These are phyloP conservation scores for Hyperoplus immaculatus DNA, from an alignment of 2,797 vertebrate genomes.

Conservation along the genomic window DNA sequence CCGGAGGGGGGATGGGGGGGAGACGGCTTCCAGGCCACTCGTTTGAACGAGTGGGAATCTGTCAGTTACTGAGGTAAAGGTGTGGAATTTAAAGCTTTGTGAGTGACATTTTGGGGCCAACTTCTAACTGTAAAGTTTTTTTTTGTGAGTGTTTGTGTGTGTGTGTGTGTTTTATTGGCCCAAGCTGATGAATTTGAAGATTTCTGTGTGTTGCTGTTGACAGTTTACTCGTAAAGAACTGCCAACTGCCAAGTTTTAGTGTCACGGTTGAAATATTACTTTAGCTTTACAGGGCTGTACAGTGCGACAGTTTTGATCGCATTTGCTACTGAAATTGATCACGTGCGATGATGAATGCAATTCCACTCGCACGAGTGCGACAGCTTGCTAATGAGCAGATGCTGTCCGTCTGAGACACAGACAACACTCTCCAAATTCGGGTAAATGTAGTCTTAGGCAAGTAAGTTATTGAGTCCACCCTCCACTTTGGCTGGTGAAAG, in stretches of 20 bases:
- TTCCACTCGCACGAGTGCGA: no score
- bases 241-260: not conserved
- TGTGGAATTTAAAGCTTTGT: constrained; percentile 63
- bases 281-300: not conserved
- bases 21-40: constrained; percentile 62
- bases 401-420: no score
- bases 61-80: constrained; percentile 62
- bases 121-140: constrained; percentile 25
- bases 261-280: not conserved
- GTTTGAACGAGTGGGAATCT: constrained; percentile 54
- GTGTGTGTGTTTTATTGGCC: constrained; percentile 1
- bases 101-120: constrained; percentile 41
- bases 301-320: no score
- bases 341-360: no score
- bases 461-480: no score
- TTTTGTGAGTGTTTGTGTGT: not conserved
- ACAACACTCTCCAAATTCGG: no score
- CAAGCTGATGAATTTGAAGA: constrained; percentile 21
- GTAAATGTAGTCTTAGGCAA: no score
- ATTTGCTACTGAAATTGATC: no score
- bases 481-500: no score
- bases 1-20: constrained; percentile 26
- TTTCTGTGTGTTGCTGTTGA: constrained; percentile 11
- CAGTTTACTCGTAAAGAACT: constrained; percentile 12
- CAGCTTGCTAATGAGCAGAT: no score